Evolutionary conservation across 2,797 vertebrate genomes (phyloP).

Genomic region (Scomberomorus guttatus): DNA sequence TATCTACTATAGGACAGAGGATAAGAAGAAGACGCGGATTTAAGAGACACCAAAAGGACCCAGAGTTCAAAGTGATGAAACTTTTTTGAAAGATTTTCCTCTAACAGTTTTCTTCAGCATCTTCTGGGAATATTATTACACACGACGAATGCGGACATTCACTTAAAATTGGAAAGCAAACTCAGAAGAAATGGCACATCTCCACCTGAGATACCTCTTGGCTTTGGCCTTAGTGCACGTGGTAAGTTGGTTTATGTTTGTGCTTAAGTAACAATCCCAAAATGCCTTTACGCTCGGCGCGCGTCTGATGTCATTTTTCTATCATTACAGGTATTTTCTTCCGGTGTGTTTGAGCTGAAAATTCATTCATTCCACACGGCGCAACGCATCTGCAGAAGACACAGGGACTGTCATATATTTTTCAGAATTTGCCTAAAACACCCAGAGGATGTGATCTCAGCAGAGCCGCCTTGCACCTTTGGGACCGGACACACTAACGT

Average conservation of each 20-base stretch:
- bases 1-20: neutral
- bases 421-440: constrained; percentile 92
- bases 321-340: constrained; percentile 81
- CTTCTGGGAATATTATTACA: constrained; percentile 46
- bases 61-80: constrained; percentile 32
- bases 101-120: neutral
- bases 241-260: constrained; percentile 75
- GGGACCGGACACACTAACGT: constrained; percentile 88
- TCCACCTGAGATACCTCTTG: constrained; percentile 75
- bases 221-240: constrained; percentile 71
- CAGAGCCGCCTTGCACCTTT: constrained; percentile 89
- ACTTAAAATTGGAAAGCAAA: constrained; percentile 18
- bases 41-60: constrained; percentile 14
- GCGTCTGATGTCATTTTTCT: neutral
- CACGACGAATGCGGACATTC: constrained; percentile 57
- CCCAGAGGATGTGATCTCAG: constrained; percentile 87
- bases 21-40: constrained; percentile 18
- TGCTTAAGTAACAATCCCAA: no score
- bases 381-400: constrained; percentile 78
- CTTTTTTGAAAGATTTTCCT: constrained; percentile 20
- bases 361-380: constrained; percentile 88
- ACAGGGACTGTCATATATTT: constrained; percentile 89
- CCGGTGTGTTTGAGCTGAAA: constrained; percentile 92
- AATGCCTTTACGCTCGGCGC: neutral
- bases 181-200: constrained; percentile 73